Base-by-base conservation (phyloP, 1,140 invertebrate species). In the Kradibia gibbosae region DNA sequence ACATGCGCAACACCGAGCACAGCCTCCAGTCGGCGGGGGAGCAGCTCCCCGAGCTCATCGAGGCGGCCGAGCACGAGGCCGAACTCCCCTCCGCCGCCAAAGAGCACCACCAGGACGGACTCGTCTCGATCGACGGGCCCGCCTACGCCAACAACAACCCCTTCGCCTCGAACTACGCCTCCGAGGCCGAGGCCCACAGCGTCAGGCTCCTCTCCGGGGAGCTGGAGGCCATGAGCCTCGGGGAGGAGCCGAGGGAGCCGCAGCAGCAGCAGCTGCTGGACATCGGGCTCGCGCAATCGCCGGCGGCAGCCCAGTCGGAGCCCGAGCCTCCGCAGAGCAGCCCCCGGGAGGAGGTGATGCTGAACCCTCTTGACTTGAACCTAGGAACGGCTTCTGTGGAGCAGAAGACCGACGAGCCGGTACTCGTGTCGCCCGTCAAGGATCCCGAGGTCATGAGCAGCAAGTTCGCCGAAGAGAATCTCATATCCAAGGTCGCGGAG, bases 291-390 rank as follows among this genome's bases (percentile, higher is more conserved):
- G 45, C 25, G 11, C 39, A 39, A 25, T 31, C 11, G 34, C 36
- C 22, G 8, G 22, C 22, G 4, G 53, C 48, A n/a, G n/a, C n/a
- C n/a, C n/a, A n/a, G 22, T 25, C 45, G 28, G 53, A 80, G 28
- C 20, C 70, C 10, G 70, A 73, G 28, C 28, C 28, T 7, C 34
- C 53, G n/a, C 62, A 50, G 20, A 48, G 8, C 10, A 73, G 53
- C 11, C 0, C 72, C 36, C 55, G 17, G 22, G 62, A 78, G 1
- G 73, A 76, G 13, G 55, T 83, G 5, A 80, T 84, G 73, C 78
- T 62, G 0, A 84, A 85, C 80, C 82, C 85, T 53, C 22, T 85
- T 3, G 76, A 84, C 53, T 45, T 82, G 20, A 67, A 83, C 28
- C 48, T 82, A 13, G 74, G 67, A 13, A 17, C n/a, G 0, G 1